Percentiles rank a stretch among this genome's conserved stretches.
Conservation (phyloP, 2,797 vertebrate genomes). For the Scyliorhinus canicula region DNA sequence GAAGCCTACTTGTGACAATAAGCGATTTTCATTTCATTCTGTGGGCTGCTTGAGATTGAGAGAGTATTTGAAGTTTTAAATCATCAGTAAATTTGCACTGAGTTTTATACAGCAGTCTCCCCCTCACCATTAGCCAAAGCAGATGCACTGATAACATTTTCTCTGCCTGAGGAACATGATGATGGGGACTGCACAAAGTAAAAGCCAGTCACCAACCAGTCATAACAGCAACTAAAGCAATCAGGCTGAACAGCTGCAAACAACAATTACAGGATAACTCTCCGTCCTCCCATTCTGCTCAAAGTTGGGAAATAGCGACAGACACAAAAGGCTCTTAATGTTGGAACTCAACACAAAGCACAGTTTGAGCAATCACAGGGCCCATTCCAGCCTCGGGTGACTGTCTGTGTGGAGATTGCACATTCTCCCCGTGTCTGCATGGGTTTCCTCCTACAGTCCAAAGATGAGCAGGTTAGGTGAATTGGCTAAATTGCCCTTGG, state of each 20-base stretch:
- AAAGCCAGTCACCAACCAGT: neutral
- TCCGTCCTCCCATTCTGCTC: neutral
- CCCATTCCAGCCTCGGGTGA: no score
- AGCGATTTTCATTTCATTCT: no score
- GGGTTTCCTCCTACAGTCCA: no score
- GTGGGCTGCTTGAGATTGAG: neutral
- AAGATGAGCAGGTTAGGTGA: no score
- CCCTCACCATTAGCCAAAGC: neutral
- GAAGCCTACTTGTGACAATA: no score
- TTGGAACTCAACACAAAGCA: no score
- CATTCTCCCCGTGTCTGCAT: no score
- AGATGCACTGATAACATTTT: neutral
- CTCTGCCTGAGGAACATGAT: neutral
- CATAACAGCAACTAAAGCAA: neutral
- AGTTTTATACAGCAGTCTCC: neutral
- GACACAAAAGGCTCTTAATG: neutral
- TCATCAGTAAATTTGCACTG: neutral
- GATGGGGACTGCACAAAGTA: neutral
- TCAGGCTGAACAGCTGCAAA: neutral
- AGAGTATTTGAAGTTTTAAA: neutral
- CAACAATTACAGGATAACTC: neutral
- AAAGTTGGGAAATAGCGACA: neutral
- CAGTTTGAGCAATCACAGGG: no score
- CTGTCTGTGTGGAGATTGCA: no score
- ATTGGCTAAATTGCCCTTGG: no score